Base-by-base conservation (phyloP, 2,797 vertebrate genomes). In the Paedocypris micromegethes region DNA sequence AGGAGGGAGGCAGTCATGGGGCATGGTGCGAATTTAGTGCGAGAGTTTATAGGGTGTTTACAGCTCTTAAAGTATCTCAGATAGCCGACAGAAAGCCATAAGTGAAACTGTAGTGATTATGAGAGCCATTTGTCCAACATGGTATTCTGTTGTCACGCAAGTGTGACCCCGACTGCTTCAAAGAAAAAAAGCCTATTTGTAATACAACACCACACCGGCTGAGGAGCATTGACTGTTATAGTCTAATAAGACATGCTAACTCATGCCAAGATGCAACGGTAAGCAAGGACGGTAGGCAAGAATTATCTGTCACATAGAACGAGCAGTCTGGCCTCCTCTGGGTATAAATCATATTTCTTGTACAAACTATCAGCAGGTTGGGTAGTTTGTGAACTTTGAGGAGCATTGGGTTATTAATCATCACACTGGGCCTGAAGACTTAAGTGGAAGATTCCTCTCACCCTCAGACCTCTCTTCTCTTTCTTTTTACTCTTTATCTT, bases 251-350 rank as follows among this genome's bases (percentile, higher is more conserved):
- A 41, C 42, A 55, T 66, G 51, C 46, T 55, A 39, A 50, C 47
- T 57, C 23, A 62, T 0, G 38, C 62, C 41, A 47, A 66, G 64
- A 55, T 61, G 48, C 73, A 71, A 61, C 58, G 68, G 55, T 50
- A 71, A 55, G 45, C 64, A 75, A 75, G 68, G 73, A 64, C 73
- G 71, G 23, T 23, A 23, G 23, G 23, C 59, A 54, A 46, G 75
- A 87, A 90, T 89, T 91, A 93, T 92, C 89, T 91, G 91, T 95
- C 93, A 93, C 90, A 89, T 90, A 84, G 90, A 90, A 90, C 89
- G 87, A 58, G 68, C 56, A 58, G 53, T 70, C 59, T 59, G 59
- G 68, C 54, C 63, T 47, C 40, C 52, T 37, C 70, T 59, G 58
- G 70, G 76, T 76, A 80, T 80, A 80, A 82, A 82, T 82, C 77